Conservation (phyloP, 2,888 invertebrate species). For the Syrphus vitripennis region DNA sequence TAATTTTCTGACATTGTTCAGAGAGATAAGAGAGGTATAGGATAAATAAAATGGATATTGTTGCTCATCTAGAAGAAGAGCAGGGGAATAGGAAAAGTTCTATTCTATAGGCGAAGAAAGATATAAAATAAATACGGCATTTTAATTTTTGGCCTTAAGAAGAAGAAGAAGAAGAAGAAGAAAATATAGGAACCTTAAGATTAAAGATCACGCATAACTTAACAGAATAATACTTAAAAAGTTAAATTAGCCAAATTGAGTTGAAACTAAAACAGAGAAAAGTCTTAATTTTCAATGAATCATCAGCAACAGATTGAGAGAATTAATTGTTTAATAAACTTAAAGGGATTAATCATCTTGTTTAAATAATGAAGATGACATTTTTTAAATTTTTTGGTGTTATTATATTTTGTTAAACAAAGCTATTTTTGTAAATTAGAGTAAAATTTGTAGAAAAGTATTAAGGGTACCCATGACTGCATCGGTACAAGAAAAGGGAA, state of each 20-base stretch:
- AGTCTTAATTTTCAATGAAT: constrained; percentile 15
- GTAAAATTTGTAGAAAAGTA: too few relatives aligned
- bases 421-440: neutral
- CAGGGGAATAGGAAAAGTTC: neutral
- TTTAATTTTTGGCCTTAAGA: neutral
- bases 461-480: too few relatives aligned
- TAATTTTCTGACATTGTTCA: constrained; percentile 53
- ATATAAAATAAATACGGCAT: neutral
- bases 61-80: neutral
- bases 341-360: neutral
- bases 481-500: too few relatives aligned
- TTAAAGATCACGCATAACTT: constrained; percentile 17
- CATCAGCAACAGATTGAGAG: constrained; percentile 32
- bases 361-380: neutral
- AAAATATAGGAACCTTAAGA: neutral
- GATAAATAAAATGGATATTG: constrained; percentile 14
- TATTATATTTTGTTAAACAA: neutral
- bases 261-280: constrained; percentile 20
- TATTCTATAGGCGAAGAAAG: neutral
- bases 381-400: neutral
- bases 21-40: neutral
- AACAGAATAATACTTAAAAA: constrained; percentile 3
- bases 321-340: neutral
- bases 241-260: constrained; percentile 12
- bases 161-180: neutral